Base-by-base conservation (phyloP, 2,797 vertebrate species). In the Enteromius argenteus region DNA sequence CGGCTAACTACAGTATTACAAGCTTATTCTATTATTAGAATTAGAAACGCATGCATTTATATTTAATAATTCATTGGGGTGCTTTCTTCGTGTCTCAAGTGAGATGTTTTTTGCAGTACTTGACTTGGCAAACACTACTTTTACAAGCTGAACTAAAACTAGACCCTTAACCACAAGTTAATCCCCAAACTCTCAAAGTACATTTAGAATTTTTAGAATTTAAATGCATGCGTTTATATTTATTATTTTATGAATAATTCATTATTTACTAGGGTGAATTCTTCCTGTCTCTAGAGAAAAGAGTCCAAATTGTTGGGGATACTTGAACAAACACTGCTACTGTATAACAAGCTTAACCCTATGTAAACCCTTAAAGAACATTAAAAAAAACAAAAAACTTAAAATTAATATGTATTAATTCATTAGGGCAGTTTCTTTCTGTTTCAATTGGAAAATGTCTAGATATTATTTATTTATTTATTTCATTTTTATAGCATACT, bases 21-120 rank as follows among this genome's bases (percentile, higher is more conserved):
- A 32, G 14, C 27, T 64, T 64, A 1, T 64, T 32, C 60, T 64
- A 6, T 64, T 17, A 27, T 64, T 64, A 32, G 30, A 64, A 32
- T 75, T 23, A 39, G 30, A 73, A 74, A 51, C 9, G 49, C 11
- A 58, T 39, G 7, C 73, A 76, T 76, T 76, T 39, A 23, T 53
- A 64, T 64, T 32, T 11, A 49, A 49, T 30, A 49, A 49, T 4
- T 64, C 5, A 32, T 30, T 30, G 6, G 13, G 13, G 5, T 62
- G 60, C 27, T 62, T 62, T 62, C 60, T 30, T 62, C 27, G 5
- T 14, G 14, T 32, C 27, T 64, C 60, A 17, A 64, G 60, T 64
- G 60, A 32, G 27, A 58, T 58, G n/a, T 23, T 58, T 58, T 58
- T 58, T 58, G n/a, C n/a, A 11, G 1, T 23, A 23, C n/a, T 23